Evolutionary conservation across 2,113 vertebrate species (phyloP).

Genomic region (Sceloporus undulatus): DNA sequence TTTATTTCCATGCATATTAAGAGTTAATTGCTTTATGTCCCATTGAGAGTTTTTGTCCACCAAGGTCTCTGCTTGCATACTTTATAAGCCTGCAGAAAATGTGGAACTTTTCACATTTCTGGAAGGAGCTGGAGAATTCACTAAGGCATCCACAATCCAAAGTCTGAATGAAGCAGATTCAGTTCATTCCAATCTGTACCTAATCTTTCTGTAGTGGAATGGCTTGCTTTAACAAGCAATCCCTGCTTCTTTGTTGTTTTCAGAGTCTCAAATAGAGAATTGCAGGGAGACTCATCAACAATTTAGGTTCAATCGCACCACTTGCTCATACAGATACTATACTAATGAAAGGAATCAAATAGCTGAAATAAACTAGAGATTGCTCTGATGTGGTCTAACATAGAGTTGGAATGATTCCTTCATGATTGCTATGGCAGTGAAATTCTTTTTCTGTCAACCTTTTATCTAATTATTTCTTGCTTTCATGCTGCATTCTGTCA

Average conservation of each 20-base stretch:
- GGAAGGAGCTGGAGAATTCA: neutral
- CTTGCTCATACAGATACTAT: neutral
- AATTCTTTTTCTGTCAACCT: conserved; percentile 28
- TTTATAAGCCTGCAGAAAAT: neutral
- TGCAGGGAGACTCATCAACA: conserved; percentile 23
- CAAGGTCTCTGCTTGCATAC: neutral
- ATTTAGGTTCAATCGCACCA: rapidly evolving
- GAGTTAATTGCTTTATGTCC: too few species aligned
- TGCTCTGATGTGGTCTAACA: conserved; percentile 38
- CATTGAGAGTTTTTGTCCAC: neutral
- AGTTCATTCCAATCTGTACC: neutral
- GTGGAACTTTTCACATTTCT: too few species aligned
- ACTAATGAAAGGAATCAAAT: conserved; percentile 26
- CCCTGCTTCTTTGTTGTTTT: conserved; percentile 20
- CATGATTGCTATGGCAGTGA: conserved; percentile 43
- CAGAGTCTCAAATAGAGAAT: conserved; percentile 36
- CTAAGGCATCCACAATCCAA: neutral
- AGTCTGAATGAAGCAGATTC: neutral
- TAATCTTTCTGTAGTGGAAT: neutral
- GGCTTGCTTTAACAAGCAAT: neutral
- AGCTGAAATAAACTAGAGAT: neutral
- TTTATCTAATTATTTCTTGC: conserved; percentile 57
- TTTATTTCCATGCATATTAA: too few species aligned
- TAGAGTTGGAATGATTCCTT: conserved; percentile 23
- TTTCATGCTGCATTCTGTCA: conserved; percentile 50